A percentile compares a stretch with the other conserved stretches of the same genome.
These are phyloP conservation scores for Drosophila kuntzei DNA, from an alignment of 2,888 invertebrate species.

Conservation along the genomic window DNA sequence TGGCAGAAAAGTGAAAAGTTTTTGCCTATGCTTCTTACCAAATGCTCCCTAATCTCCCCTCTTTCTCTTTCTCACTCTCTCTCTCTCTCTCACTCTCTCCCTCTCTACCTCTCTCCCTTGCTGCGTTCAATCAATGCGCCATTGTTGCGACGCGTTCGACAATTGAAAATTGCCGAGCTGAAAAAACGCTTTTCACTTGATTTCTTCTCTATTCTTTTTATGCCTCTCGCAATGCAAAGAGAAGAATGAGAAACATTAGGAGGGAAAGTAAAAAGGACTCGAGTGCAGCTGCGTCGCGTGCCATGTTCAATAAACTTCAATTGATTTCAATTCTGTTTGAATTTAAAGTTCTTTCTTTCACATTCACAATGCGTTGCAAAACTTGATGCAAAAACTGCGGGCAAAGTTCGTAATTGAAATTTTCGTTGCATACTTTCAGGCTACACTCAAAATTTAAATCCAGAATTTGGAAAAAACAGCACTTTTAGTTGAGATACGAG, in stretches of 20 bases:
- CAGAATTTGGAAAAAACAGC: background rate
- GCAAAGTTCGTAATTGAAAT: constrained; percentile 45
- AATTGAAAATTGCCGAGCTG: constrained; percentile 69
- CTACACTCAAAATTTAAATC: constrained; percentile 6
- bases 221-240: background rate
- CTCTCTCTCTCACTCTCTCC: background rate
- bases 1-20: constrained; percentile 54
- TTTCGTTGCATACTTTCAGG: constrained; percentile 39
- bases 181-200: constrained; percentile 53
- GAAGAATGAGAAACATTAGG: too few species aligned
- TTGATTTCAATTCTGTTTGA: constrained; percentile 19
- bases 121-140: constrained; percentile 65
- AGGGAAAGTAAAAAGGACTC: constrained; percentile 10
- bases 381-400: constrained; percentile 15
- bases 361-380: constrained; percentile 3
- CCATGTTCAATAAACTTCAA: constrained; percentile 35
- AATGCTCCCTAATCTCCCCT: background rate
- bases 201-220: background rate
- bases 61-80: background rate
- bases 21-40: constrained; percentile 8
- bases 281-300: constrained; percentile 48
- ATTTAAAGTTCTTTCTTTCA: constrained; percentile 15
- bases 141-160: constrained; percentile 73
- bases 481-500: background rate
- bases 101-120: background rate